A percentile compares a stretch with the other conserved stretches of the same genome.
phyloP scores from a whole-genome alignment of 2,888 invertebrate species.

The Drymonia ruficornis region DNA sequence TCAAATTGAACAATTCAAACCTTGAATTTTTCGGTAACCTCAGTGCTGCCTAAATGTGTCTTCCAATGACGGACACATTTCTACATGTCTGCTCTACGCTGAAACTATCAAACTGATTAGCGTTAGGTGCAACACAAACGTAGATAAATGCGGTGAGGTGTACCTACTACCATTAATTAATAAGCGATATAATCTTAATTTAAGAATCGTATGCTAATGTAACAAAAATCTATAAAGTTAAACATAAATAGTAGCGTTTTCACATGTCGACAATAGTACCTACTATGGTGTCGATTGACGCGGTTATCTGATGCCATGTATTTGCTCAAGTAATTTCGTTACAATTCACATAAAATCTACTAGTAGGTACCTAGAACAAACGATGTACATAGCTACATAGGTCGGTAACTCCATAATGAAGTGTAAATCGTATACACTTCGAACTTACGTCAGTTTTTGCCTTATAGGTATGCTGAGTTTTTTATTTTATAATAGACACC shows the following conservation, averaged over 20 bases:
- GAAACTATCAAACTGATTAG: too few species aligned
- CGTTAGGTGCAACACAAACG: too few species aligned
- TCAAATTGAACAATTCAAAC: constrained; percentile 28
- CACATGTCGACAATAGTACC: background rate
- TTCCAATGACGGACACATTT: background rate
- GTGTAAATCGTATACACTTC: constrained; percentile 1
- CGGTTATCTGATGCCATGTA: background rate
- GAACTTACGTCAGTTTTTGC: constrained; percentile 6
- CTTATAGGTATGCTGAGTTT: constrained; percentile 6
- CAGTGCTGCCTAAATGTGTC: background rate
- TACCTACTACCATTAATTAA: too few species aligned
- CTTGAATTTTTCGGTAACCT: constrained; percentile 9
- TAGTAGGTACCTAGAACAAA: background rate
- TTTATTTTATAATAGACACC: too few species aligned
- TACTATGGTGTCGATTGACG: background rate
- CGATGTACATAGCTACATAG: background rate
- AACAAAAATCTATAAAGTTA: too few species aligned
- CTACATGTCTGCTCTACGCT: background rate
- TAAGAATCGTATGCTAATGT: too few species aligned
- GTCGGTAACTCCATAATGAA: too few species aligned
- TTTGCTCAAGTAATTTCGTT: background rate
- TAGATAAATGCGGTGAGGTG: too few species aligned
- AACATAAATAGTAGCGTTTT: background rate
- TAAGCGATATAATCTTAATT: too few species aligned
- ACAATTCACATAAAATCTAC: background rate